Base-by-base conservation (phyloP, 2,797 vertebrate genomes). In the Eleutherodactylus coqui region DNA sequence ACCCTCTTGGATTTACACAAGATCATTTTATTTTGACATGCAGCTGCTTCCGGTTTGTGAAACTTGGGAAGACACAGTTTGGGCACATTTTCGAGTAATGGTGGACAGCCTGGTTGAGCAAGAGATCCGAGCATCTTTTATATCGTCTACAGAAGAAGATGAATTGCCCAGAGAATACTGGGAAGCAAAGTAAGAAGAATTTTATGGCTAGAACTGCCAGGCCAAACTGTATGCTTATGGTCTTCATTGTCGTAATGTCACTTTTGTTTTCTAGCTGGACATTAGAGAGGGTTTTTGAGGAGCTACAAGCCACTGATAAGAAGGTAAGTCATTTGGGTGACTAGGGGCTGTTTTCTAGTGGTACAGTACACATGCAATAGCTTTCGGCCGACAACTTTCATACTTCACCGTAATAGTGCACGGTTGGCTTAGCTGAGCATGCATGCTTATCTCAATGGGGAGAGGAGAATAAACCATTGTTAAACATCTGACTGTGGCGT, bases 61-160 rank as follows among this genome's bases (percentile, higher is more conserved):
- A n/a, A 95, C 96, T 0, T 99, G 98, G 98, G 97, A 99, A 91
- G 98, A 99, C 91, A 96, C 95, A 0, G 96, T 99, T 14, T 99
- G 98, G 98, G 97, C 98, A 0, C 95, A 97, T 92, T 98, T 99
- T 91, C 95, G 96, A 38, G 97, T 98, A 73, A 97, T 98, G 97
- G 98, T 99, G 11, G 98, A 99, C 93, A 96, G 95, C 0, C 94
- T 98, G 84, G 96, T 99, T 0, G 98, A 99, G 79, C 97, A 98
- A 90, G 97, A 99, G 79, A 95, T 99, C 82, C 92, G 95, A 91
- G 96, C 97, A 0, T 96, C 96, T 0, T 96, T 97, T 6, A 92
- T 97, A 91, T 92, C 92, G 24, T 87, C 94, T 67, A 95, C 96
- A 82, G 96, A 97, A 70, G 90, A 94, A n/a, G 97, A 98, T 90